phyloP scores from a whole-genome alignment of 2,888 invertebrate genomes.

The Drosophila nr. medialis region DNA sequence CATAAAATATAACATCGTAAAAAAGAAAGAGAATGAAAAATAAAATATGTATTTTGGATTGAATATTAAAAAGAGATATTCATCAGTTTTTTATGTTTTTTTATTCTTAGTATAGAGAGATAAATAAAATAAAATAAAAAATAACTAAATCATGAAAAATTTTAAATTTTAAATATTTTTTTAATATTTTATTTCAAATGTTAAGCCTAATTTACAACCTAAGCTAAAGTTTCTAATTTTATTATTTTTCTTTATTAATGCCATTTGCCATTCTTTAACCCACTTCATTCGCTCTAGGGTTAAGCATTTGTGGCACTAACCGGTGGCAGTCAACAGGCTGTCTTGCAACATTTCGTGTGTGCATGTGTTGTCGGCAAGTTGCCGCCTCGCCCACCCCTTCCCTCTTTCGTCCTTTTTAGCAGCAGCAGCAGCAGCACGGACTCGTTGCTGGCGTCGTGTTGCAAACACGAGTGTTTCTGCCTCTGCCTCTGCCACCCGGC shows the following conservation, averaged over 20 bases:
- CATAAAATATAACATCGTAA: neutral
- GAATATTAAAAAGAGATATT: too few species aligned
- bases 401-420: slow-evolving; percentile 31
- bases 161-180: too few species aligned
- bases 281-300: slow-evolving; percentile 15
- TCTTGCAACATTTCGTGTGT: slow-evolving; percentile 60
- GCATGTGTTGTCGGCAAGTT: slow-evolving; percentile 28
- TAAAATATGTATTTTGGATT: neutral
- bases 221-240: neutral
- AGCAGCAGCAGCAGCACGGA: slow-evolving; percentile 25
- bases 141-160: neutral
- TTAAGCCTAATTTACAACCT: neutral
- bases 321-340: slow-evolving; percentile 58
- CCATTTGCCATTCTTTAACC: neutral
- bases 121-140: neutral
- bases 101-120: too few species aligned
- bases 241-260: neutral
- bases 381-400: neutral
- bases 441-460: slow-evolving; percentile 49
- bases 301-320: slow-evolving; percentile 22
- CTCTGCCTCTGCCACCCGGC: neutral
- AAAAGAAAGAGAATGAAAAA: neutral
- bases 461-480: slow-evolving; percentile 42
- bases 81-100: neutral
- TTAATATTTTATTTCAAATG: neutral